Conservation (phyloP, 2,888 invertebrate genomes). For the Sinodicranocentrus sp. region DNA sequence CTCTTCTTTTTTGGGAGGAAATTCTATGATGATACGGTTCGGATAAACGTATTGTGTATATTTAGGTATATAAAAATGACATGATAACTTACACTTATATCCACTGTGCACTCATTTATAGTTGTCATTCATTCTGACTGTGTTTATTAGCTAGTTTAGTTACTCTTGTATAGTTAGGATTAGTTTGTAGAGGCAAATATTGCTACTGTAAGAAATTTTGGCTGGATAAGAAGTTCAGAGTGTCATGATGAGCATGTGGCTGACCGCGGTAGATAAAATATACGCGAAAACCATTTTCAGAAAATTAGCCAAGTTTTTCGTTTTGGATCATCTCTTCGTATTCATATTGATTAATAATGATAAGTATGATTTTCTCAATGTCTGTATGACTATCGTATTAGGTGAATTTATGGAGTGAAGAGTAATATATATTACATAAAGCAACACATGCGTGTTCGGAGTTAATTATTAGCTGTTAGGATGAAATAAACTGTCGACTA, state of each 20-base stretch:
- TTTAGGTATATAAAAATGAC: slow-evolving; percentile 24
- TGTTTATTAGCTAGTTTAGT: slow-evolving; percentile 42
- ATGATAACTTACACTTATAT: slow-evolving; percentile 26
- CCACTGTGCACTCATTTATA: slow-evolving; percentile 37
- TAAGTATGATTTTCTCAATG: no score
- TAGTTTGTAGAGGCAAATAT: not conserved
- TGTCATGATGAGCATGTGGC: not conserved
- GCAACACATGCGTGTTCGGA: no score
- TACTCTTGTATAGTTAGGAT: not conserved
- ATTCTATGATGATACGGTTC: not conserved
- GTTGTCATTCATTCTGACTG: slow-evolving; percentile 56
- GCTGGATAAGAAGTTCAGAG: slow-evolving; percentile 18
- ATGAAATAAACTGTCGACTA: no score
- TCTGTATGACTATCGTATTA: no score
- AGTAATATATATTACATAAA: no score
- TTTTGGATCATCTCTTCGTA: no score
- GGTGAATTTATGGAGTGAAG: no score
- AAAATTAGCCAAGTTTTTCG: no score
- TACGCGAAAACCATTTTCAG: no score
- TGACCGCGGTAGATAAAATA: not conserved
- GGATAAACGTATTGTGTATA: not conserved
- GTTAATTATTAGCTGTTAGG: no score
- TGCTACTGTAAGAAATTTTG: not conserved
- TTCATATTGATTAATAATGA: no score
- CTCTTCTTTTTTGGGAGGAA: slow-evolving; percentile 10